These are phyloP conservation scores for Tragelaphus scriptus DNA, from an alignment of 2,113 vertebrate species.

Conservation along the genomic window DNA sequence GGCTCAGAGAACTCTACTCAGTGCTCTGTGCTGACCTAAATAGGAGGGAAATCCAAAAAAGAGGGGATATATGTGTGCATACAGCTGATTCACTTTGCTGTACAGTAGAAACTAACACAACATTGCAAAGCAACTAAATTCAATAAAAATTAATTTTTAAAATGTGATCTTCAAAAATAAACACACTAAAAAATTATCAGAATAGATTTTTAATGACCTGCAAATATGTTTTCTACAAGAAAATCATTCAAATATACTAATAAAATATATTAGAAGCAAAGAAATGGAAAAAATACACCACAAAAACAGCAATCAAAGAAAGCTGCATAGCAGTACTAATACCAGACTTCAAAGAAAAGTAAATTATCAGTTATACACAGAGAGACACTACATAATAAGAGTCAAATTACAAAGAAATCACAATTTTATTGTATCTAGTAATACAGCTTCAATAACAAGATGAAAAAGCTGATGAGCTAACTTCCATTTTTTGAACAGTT, in stretches of 20 bases:
- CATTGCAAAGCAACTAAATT: neutral
- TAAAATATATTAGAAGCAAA: neutral
- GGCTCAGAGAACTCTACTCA: neutral
- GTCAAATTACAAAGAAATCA: neutral
- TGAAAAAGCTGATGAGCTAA: neutral
- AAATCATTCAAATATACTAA: neutral
- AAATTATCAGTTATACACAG: neutral
- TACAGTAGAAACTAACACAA: neutral
- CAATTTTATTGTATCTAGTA: neutral
- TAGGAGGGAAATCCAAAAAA: fast-evolving
- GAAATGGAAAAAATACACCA: neutral
- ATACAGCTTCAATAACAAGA: neutral
- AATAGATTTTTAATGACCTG: neutral
- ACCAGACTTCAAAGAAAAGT: neutral
- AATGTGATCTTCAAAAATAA: neutral
- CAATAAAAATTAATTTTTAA: neutral
- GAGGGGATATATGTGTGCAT: neutral
- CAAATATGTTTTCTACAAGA: neutral
- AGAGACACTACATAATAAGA: neutral
- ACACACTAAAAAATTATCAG: neutral
- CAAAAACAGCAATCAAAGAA: neutral
- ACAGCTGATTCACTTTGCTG: neutral
- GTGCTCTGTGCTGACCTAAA: neutral
- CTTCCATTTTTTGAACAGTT: neutral
- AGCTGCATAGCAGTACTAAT: neutral